A percentile compares a stretch with the other conserved stretches of the same genome.
These are phyloP conservation scores for Salpingus planirostris DNA, from an alignment of 2,888 invertebrate genomes.

Conservation along the genomic window DNA sequence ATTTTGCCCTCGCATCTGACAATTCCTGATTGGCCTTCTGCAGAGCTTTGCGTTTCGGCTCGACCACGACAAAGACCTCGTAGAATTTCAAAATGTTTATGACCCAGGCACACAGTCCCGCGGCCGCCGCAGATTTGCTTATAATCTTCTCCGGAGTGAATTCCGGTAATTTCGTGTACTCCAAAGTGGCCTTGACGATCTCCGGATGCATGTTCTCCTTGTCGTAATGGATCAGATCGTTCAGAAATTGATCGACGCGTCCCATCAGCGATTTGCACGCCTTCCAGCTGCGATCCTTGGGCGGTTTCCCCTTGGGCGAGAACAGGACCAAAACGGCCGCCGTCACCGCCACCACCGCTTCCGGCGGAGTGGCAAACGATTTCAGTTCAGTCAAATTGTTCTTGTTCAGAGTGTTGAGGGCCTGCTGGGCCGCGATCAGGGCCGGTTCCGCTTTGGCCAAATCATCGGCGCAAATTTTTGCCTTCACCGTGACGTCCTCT, in stretches of 20 bases:
- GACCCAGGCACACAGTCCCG: constrained; percentile 90
- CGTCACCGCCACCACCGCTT: constrained; percentile 77
- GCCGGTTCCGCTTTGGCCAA: constrained; percentile 88
- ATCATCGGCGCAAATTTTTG: constrained; percentile 80
- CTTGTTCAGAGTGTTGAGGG: constrained; percentile 87
- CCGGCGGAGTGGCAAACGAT: constrained; percentile 86
- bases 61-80: constrained; percentile 84
- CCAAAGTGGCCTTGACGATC: constrained; percentile 66
- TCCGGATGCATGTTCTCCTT: constrained; percentile 90
- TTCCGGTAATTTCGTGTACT: constrained; percentile 60
- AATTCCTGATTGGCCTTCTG: constrained; percentile 78
- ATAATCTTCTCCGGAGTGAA: constrained; percentile 78
- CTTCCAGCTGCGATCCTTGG: constrained; percentile 90
- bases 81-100: constrained; percentile 86
- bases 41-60: constrained; percentile 82
- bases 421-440: constrained; percentile 78
- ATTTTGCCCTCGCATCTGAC: constrained; percentile 69
- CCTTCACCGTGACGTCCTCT: constrained; percentile 76
- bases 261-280: constrained; percentile 76
- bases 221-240: constrained; percentile 76
- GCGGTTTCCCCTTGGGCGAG: constrained; percentile 71
- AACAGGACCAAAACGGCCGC: constrained; percentile 86
- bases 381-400: constrained; percentile 89
- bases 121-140: constrained; percentile 83
- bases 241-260: constrained; percentile 79